Evolutionary conservation across 2,888 invertebrate species (phyloP), one percentile per base, ranked within the genome.

Genomic region (Tethea ocularis): DNA sequence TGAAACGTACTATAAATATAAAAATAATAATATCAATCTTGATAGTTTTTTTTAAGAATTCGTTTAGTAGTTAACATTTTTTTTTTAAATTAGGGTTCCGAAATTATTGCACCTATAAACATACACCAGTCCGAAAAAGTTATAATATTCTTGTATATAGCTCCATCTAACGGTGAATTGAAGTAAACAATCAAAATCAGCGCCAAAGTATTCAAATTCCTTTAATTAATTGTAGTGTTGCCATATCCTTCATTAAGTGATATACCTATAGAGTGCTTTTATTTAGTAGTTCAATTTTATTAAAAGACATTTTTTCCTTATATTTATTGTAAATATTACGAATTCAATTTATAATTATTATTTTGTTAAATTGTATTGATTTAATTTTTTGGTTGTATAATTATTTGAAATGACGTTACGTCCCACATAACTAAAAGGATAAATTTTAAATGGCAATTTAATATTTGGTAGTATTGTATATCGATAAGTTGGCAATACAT

Each of bases 261-360:
- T 85, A 84, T 75, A 77, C 72, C 62, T 62, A 84, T 84, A 84
- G 87, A 87, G 88, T 87, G 88, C 81, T 83, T 86, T 62, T 72
- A 68, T 74, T 74, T 78, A 72, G 63, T 76, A 76, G 67, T 67
- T 69, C 38, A 68, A 69, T 68, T 63, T 67, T 62, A 57, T 54
- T 58, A 74, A 79, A 77, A 78, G 76, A 78, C 75, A 78, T 67
- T 72, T 72, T 58, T 55, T 56, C 59, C 7, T n/a, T 53, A 56
- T 52, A 38, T 38, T n/a, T 46, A 46, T 46, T 46, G 46, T 46
- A 46, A 20, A 46, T 46, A 46, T 46, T 17, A 46, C 46, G 46
- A 46, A 46, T 20, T 46, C 6, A 20, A 46, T n/a, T 17, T 41
- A 41, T 46, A 10, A 2, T 46, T 46, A 15, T 46, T 46, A 46